Conservation (phyloP, 2,888 invertebrate species). For the Cantharis flavilabris region DNA sequence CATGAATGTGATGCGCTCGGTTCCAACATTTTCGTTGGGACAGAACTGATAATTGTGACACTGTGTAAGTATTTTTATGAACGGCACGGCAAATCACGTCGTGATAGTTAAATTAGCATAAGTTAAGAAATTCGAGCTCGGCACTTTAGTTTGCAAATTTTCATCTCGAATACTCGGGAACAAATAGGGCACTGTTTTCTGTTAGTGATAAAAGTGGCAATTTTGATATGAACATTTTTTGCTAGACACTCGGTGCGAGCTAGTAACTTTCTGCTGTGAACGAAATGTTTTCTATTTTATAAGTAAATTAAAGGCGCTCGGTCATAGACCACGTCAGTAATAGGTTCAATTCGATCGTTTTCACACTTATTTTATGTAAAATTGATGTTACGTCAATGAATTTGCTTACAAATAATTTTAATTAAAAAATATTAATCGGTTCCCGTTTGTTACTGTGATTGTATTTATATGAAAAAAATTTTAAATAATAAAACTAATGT, state of each 20-base stretch:
- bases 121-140: constrained; percentile 4
- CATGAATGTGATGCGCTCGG: constrained; percentile 38
- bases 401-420: constrained; percentile 25
- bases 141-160: background rate
- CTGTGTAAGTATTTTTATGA: constrained; percentile 28
- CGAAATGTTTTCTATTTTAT: background rate
- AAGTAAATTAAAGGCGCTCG: background rate
- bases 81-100: constrained; percentile 18
- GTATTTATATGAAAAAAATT: constrained; percentile 50
- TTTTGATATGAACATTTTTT: background rate
- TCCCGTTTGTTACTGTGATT: constrained; percentile 55
- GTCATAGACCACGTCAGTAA: background rate
- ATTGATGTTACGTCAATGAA: constrained; percentile 7
- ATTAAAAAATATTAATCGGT: constrained; percentile 39
- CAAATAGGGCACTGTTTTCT: background rate
- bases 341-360: background rate
- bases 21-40: constrained; percentile 41
- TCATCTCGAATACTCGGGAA: background rate
- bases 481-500: constrained; percentile 36
- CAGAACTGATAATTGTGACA: constrained; percentile 45
- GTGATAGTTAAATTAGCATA: constrained; percentile 14
- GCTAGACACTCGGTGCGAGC: background rate
- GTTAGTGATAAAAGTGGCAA: background rate
- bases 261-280: background rate
- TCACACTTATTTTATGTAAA: background rate